Conservation (phyloP, 2,888 invertebrate species). For the Hemaris fuciformis region DNA sequence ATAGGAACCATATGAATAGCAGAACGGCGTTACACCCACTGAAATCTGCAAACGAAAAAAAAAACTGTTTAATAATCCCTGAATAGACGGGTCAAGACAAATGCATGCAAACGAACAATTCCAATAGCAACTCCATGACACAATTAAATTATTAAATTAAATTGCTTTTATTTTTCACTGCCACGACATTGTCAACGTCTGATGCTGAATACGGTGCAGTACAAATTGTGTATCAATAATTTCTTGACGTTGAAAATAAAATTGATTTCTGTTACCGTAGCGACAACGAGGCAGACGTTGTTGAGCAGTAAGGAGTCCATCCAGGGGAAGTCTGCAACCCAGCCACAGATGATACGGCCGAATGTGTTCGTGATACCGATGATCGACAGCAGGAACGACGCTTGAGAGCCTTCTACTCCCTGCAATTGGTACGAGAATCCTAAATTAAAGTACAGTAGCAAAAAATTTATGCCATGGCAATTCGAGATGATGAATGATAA, state of each 20-base stretch:
- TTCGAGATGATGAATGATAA: too few species aligned
- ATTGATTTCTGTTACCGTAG: constrained; percentile 84
- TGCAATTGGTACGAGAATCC: constrained; percentile 53
- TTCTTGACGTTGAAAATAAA: not conserved
- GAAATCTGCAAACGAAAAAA: constrained; percentile 65
- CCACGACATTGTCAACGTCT: too few species aligned
- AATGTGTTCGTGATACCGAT: constrained; percentile 97
- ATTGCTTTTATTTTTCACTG: too few species aligned
- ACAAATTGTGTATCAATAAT: too few species aligned
- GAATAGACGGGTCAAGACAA: too few species aligned
- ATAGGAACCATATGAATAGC: constrained; percentile 87
- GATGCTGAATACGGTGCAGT: too few species aligned
- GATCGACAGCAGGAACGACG: constrained; percentile 89
- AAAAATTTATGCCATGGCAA: too few species aligned
- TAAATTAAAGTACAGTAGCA: not conserved
- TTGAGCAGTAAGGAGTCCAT: constrained; percentile 96
- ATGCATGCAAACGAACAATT: too few species aligned
- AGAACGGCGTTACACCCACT: constrained; percentile 92
- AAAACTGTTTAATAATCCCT: not conserved
- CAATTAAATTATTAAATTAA: too few species aligned
- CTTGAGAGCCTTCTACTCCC: constrained; percentile 87
- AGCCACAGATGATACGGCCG: constrained; percentile 94
- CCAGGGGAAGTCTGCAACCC: constrained; percentile 94
- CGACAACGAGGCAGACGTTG: constrained; percentile 94
- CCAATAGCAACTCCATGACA: too few species aligned